Conservation (phyloP, 2,888 invertebrate genomes). For the Torymus texanus region DNA sequence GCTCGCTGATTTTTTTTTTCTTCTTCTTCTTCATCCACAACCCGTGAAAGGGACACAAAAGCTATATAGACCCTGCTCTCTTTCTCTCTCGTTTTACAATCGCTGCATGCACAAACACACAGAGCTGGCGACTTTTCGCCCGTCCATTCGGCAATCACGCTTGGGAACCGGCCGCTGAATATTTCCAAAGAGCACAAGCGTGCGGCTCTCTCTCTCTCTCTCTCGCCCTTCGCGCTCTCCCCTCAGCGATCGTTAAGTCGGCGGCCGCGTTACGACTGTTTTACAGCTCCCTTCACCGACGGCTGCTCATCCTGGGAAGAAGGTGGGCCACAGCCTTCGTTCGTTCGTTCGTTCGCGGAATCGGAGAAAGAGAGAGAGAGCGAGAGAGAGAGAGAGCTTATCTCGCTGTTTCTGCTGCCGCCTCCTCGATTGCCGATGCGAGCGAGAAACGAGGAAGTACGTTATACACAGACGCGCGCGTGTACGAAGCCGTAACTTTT, state of each 20-base stretch:
- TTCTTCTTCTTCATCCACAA: background rate
- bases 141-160: background rate
- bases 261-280: slow-evolving; percentile 57
- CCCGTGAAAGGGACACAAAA: slow-evolving; percentile 59
- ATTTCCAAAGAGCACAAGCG: slow-evolving; percentile 34
- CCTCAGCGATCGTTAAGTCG: slow-evolving; percentile 60
- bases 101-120: no score
- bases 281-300: slow-evolving; percentile 53
- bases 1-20: no score
- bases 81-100: no score
- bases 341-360: slow-evolving; percentile 22
- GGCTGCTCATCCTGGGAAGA: slow-evolving; percentile 33
- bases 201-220: no score
- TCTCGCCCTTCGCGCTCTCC: slow-evolving; percentile 42
- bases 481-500: no score
- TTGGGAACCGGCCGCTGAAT: slow-evolving; percentile 49
- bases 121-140: no score
- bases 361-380: no score
- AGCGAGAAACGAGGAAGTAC: slow-evolving; percentile 46
- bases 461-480: background rate
- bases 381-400: slow-evolving; percentile 16
- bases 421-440: slow-evolving; percentile 34
- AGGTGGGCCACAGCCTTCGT: background rate
- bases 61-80: slow-evolving; percentile 29
- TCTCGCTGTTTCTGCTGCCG: background rate